Evolutionary conservation across 1,140 invertebrate genomes (phyloP).

Genomic region (Megalonaias nervosa): DNA sequence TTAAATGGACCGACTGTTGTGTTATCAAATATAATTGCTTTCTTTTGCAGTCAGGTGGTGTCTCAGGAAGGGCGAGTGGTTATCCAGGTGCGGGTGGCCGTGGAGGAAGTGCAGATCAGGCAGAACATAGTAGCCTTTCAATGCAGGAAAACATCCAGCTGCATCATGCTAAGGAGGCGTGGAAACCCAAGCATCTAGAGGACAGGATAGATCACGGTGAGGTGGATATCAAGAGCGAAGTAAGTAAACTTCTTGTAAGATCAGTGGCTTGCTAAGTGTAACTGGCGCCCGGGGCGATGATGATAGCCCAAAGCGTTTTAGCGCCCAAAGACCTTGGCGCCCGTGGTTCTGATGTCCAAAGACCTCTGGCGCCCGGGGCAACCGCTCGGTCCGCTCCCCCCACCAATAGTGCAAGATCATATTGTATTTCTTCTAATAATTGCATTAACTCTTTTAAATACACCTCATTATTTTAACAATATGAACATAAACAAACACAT

Average conservation of each 20-base stretch:
- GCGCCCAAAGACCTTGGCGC: too few relatives aligned
- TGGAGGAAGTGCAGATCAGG: conserved; percentile 44
- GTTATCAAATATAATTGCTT: neutral
- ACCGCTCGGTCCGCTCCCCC: too few relatives aligned
- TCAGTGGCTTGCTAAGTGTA: too few relatives aligned
- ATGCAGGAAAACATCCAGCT: conserved; percentile 80
- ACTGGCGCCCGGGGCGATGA: too few relatives aligned
- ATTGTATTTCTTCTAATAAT: too few relatives aligned
- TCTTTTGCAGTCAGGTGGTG: conserved; percentile 24
- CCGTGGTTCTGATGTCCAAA: too few relatives aligned
- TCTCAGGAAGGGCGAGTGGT: conserved; percentile 36
- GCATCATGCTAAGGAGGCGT: conserved; percentile 89
- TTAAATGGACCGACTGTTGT: neutral
- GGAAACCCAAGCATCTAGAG: conserved; percentile 81
- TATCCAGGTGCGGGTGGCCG: conserved; percentile 59
- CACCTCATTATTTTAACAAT: too few relatives aligned
- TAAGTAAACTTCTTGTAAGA: conserved; percentile 32
- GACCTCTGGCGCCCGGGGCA: too few relatives aligned
- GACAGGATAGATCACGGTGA: conserved; percentile 62
- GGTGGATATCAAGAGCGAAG: conserved; percentile 77
- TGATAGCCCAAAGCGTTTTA: too few relatives aligned
- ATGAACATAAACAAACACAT: too few relatives aligned
- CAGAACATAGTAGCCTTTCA: conserved; percentile 80
- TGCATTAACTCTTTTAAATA: too few relatives aligned
- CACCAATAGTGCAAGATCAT: too few relatives aligned